Conservation (phyloP, 2,113 vertebrate genomes). For the Melierax canorus region DNA sequence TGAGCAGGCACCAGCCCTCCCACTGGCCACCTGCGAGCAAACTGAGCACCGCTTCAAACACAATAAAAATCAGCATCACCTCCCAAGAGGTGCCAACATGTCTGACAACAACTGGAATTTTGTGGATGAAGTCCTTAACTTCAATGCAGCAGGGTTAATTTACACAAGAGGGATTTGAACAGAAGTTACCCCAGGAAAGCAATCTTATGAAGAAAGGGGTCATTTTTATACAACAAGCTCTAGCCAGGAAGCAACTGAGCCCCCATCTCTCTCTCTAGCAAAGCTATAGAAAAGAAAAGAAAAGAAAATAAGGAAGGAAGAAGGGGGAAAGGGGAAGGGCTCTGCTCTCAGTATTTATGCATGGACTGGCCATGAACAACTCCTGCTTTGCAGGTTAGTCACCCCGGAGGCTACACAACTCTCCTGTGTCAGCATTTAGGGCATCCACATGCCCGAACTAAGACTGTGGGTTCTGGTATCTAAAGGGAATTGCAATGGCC, state of each 20-base stretch:
- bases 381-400: neutral
- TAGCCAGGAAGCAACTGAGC: neutral
- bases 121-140: neutral
- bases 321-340: neutral
- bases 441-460: neutral
- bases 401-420: neutral
- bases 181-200: neutral
- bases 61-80: neutral
- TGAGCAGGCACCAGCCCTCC: neutral
- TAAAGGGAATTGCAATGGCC: neutral
- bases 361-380: neutral
- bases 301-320: neutral
- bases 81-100: neutral
- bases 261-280: neutral
- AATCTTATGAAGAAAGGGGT: neutral
- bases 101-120: neutral
- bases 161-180: neutral
- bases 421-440: neutral
- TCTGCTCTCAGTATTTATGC: neutral
- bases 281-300: neutral
- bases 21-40: neutral
- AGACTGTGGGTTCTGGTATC: neutral
- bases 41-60: fast-evolving
- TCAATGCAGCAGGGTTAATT: neutral
- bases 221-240: neutral